A percentile compares a stretch with the other conserved stretches of the same genome.
phyloP scores from a whole-genome alignment of 2,113 vertebrate genomes.

The Tauraco erythrolophus region DNA sequence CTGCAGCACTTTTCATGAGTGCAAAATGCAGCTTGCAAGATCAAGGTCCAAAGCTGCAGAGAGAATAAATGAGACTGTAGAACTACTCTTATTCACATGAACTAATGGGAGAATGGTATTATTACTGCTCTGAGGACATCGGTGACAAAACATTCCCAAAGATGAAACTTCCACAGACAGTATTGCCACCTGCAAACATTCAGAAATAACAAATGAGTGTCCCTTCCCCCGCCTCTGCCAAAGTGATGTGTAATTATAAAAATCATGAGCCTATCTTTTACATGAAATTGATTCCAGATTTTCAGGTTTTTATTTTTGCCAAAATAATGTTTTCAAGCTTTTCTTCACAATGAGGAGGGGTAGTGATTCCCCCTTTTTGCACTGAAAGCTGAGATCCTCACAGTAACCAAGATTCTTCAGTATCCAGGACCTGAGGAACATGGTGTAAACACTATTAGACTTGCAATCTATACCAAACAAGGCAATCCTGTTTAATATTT shows the following conservation, averaged over 20 bases:
- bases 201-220: not conserved
- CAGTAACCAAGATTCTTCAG: not conserved
- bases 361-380: not conserved
- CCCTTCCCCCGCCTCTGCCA: accelerated
- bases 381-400: not conserved
- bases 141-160: not conserved
- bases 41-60: not conserved
- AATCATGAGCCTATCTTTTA: not conserved
- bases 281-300: not conserved
- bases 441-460: not conserved
- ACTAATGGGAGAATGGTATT: not conserved
- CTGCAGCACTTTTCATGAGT: not conserved
- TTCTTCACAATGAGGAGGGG: not conserved
- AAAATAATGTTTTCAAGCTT: not conserved
- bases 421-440: not conserved
- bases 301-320: accelerated
- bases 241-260: not conserved
- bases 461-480: not conserved
- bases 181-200: not conserved
- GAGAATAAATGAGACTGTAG: not conserved
- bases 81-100: not conserved
- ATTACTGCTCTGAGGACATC: not conserved
- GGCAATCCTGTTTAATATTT: not conserved
- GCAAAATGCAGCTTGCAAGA: not conserved
- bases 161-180: not conserved